Conservation (phyloP, 2,888 invertebrate genomes). For the Callyntrura guangdongensis region DNA sequence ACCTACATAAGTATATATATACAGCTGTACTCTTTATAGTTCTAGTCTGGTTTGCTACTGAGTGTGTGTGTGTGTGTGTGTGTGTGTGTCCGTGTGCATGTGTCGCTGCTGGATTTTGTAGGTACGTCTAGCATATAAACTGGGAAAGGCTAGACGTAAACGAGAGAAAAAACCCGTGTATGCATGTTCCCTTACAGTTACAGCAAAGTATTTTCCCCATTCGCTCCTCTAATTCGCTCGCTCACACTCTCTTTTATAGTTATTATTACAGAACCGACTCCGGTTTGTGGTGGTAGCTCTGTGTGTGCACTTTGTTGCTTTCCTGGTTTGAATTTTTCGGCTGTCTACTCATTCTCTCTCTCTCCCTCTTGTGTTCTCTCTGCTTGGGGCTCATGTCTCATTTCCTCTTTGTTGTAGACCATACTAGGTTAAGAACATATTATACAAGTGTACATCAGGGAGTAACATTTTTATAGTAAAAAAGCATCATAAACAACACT, state of each 20-base stretch:
- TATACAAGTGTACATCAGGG: no score
- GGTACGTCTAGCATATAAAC: background rate
- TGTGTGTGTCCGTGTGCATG: background rate
- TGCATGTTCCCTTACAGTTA: background rate
- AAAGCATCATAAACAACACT: background rate
- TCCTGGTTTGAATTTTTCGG: constrained; percentile 37
- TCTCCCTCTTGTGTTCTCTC: constrained; percentile 1
- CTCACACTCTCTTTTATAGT: background rate
- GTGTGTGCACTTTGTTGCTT: constrained; percentile 37
- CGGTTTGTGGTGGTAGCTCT: background rate
- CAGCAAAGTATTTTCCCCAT: constrained; percentile 26
- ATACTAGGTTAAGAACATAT: no score
- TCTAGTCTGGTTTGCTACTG: no score
- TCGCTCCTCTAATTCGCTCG: background rate
- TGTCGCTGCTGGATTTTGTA: background rate
- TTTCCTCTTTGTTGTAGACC: constrained; percentile 1
- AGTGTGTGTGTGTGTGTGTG: background rate
- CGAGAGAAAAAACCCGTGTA: background rate
- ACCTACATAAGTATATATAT: no score
- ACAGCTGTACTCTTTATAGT: background rate
- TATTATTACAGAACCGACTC: background rate
- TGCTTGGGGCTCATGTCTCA: constrained; percentile 43
- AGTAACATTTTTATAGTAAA: constrained; percentile 7
- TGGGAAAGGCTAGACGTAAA: background rate
- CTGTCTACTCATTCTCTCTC: background rate